Evolutionary conservation across 2,113 vertebrate genomes (phyloP).

Genomic region (Argyrosomus japonicus): DNA sequence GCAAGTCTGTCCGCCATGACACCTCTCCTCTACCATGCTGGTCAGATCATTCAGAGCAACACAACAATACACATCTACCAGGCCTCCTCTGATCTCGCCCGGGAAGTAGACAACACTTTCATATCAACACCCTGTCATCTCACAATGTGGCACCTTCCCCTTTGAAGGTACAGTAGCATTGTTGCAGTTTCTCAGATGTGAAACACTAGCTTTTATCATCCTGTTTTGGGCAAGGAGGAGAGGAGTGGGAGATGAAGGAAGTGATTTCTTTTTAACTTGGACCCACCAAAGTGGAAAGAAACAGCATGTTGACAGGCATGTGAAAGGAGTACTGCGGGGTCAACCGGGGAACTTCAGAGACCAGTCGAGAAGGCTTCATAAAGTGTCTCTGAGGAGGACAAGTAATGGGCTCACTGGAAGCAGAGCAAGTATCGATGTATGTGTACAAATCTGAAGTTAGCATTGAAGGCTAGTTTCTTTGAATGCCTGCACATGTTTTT

Average conservation of each 20-base stretch:
- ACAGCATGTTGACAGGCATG: slow-evolving; percentile 73
- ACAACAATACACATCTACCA: slow-evolving; percentile 61
- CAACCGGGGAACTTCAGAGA: slow-evolving; percentile 73
- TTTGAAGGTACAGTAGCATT: slow-evolving; percentile 82
- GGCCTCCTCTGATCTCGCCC: slow-evolving; percentile 79
- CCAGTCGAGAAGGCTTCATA: slow-evolving; percentile 67
- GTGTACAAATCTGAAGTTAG: slow-evolving; percentile 32
- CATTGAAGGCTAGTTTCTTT: slow-evolving; percentile 26
- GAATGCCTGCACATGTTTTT: slow-evolving; percentile 25
- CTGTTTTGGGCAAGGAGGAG: slow-evolving; percentile 72
- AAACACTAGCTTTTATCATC: slow-evolving; percentile 82
- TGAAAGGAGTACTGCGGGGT: slow-evolving; percentile 72
- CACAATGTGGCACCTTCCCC: slow-evolving; percentile 75
- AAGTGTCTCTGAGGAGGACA: slow-evolving; percentile 40
- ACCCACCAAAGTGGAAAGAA: slow-evolving; percentile 77
- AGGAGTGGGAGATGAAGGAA: slow-evolving; percentile 72
- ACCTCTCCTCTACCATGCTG: slow-evolving; percentile 65
- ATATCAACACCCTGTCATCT: slow-evolving; percentile 78
- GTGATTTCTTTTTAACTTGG: slow-evolving; percentile 77
- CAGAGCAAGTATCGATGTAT: slow-evolving; percentile 12
- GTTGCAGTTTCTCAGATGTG: slow-evolving; percentile 79
- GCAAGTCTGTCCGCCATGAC: slow-evolving; percentile 48
- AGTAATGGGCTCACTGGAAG: slow-evolving; percentile 32
- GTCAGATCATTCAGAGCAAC: slow-evolving; percentile 76
- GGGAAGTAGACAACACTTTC: slow-evolving; percentile 78